Evolutionary conservation across 2,888 invertebrate genomes (phyloP).

Genomic region (Cephus rjabovi): DNA sequence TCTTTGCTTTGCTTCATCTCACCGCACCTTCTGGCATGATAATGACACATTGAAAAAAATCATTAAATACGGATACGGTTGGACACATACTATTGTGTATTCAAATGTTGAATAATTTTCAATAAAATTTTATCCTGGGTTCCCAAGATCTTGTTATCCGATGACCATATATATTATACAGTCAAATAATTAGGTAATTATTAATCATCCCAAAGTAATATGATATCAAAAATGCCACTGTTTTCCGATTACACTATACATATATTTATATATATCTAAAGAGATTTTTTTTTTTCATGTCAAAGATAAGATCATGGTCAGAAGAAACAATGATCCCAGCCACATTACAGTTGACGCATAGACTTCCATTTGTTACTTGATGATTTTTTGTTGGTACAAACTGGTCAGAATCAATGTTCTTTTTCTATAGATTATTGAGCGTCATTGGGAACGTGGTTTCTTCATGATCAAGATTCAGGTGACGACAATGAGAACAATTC

Average conservation of each 20-base stretch:
- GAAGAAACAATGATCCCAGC: background rate
- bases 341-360: background rate
- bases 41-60: background rate
- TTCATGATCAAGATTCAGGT: background rate
- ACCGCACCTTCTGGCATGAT: background rate
- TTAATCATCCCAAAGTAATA: background rate
- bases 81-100: constrained; percentile 1
- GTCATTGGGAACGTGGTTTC: background rate
- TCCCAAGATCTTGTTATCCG: background rate
- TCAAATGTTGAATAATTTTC: background rate
- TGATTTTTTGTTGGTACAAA: background rate
- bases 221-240: constrained; percentile 26
- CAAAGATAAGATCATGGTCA: constrained; percentile 22
- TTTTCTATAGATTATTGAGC: background rate
- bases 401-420: background rate
- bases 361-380: too few species aligned
- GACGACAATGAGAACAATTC: background rate
- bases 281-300: constrained; percentile 37
- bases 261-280: constrained; percentile 44
- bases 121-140: background rate
- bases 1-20: background rate
- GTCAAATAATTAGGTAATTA: background rate
- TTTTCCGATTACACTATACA: constrained; percentile 36
- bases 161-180: background rate
- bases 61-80: constrained; percentile 17